Base-by-base conservation (phyloP, 2,797 vertebrate genomes). In the Rhabdomys pumilio region DNA sequence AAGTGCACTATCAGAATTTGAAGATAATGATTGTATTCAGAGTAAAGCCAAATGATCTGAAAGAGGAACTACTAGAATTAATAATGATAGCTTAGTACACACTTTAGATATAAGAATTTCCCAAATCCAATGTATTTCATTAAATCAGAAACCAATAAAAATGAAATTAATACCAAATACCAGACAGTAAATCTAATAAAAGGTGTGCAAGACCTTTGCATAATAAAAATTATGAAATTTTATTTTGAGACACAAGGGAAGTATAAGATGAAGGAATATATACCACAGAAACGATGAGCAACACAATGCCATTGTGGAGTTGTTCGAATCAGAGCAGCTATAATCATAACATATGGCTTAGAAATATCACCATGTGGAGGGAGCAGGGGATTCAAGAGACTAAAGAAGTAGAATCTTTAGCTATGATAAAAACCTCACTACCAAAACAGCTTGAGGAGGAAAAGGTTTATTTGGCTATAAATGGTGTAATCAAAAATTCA, bases 101-200 rank as follows among this genome's bases (percentile, higher is more conserved):
- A 41, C 24, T 81, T 85, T 69, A 13, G 38, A 80, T 82, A n/a
- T 91, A 79, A 94, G 90, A 88, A 38, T 38, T 29, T 92, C 38
- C 31, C 12, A 94, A 95, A 89, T 94, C 44, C 34, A 89, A 63
- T 93, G 38, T 89, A 89, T 89, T 97, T 95, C 14, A 95, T 38
- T 22, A 91, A 75, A 80, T 38, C 61, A 93, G 4, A 76, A 93
- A 83, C n/a, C 89, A 94, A 73, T 41, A 96, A 95, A 93, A 83
- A 86, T 93, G 41, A 93, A 93, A 93, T 89, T 89, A 77, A 95
- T 89, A 69, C 63, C 75, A 96, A 96, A 89, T 89, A 94, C 17
- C 67, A 65, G 72, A 47, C 12, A 94, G 59, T 90, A 94, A 93
- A 82, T 92, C 41, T 93, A 94, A 94, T 89, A 92, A 96, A 89